Conservation (phyloP, 1,140 invertebrate genomes). For the Kradibia gibbosae region DNA sequence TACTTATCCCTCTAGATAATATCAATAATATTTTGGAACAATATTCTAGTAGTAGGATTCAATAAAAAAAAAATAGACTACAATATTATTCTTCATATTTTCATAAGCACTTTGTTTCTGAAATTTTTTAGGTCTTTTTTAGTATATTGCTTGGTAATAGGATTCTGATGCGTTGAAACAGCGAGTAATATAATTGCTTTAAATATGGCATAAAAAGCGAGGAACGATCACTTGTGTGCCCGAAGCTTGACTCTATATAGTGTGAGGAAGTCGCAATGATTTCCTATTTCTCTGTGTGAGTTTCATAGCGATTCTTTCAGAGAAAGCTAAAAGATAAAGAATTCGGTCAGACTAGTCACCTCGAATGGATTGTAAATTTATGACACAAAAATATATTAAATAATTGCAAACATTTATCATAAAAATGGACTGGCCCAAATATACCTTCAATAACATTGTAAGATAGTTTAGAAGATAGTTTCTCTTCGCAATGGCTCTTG, state of each 20-base stretch:
- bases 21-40: background rate
- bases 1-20: background rate
- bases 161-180: background rate
- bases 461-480: too few relatives aligned
- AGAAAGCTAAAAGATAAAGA: conserved; percentile 17
- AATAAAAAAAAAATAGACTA: background rate
- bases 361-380: conserved; percentile 19
- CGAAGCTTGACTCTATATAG: background rate
- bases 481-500: too few relatives aligned
- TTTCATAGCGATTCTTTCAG: conserved; percentile 18
- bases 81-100: background rate
- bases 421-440: too few relatives aligned
- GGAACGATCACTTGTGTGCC: background rate
- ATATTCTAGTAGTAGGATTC: too few relatives aligned
- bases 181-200: conserved; percentile 19
- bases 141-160: background rate
- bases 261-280: background rate
- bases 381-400: background rate
- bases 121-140: background rate
- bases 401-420: background rate
- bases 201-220: background rate
- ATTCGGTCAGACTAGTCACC: background rate
- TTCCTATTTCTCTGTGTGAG: conserved; percentile 4
- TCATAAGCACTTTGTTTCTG: background rate
- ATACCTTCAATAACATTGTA: too few relatives aligned